These are phyloP conservation scores for Hybos culiciformis DNA, from an alignment of 2,888 invertebrate species.

Conservation along the genomic window DNA sequence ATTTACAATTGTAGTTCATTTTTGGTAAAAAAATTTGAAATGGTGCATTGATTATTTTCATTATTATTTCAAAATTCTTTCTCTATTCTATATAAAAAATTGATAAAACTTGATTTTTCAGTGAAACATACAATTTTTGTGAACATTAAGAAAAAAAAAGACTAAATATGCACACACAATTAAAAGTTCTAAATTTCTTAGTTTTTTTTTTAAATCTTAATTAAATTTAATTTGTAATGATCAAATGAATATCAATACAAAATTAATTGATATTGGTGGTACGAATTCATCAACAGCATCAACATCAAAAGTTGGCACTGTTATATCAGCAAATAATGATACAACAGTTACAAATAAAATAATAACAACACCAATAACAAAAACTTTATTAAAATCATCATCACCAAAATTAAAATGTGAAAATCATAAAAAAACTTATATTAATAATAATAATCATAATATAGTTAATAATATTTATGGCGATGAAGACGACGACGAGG, in stretches of 20 bases:
- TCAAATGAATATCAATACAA: neutral
- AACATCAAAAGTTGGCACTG: neutral
- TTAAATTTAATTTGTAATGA: too few relatives aligned
- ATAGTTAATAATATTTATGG: neutral
- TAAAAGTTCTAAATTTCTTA: constrained; percentile 1
- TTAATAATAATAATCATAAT: constrained; percentile 22
- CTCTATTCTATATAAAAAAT: too few relatives aligned
- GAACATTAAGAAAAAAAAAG: too few relatives aligned
- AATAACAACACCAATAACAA: constrained; percentile 8
- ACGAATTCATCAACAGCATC: constrained; percentile 1
- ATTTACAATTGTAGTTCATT: too few relatives aligned
- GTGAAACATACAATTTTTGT: too few relatives aligned
- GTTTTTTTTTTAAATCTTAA: too few relatives aligned
- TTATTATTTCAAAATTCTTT: too few relatives aligned
- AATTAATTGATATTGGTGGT: neutral
- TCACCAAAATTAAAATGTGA: constrained; percentile 22
- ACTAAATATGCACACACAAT: neutral
- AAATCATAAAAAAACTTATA: constrained; percentile 31
- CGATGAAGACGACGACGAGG: neutral
- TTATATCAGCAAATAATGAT: constrained; percentile 2
- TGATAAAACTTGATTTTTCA: too few relatives aligned
- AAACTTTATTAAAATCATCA: constrained; percentile 7
- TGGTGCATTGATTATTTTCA: too few relatives aligned
- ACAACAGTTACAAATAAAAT: constrained; percentile 5
- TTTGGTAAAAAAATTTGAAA: too few relatives aligned